These are phyloP conservation scores for Drosophila nannoptera DNA, from an alignment of 1,140 invertebrate genomes.

Conservation along the genomic window DNA sequence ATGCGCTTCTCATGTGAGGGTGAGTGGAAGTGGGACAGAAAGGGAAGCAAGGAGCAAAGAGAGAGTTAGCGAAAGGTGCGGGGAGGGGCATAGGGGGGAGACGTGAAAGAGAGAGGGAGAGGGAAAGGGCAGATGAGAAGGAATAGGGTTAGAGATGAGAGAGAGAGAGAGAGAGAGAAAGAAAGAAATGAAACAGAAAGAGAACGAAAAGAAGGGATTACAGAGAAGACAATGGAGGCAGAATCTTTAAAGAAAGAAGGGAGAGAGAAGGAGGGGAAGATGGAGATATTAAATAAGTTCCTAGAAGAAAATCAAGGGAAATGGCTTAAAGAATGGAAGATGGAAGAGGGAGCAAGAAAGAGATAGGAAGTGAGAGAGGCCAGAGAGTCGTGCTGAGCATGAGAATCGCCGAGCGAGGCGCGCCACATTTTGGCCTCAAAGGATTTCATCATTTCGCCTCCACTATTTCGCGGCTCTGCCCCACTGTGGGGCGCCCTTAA, in stretches of 20 bases:
- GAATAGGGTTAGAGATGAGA: neutral
- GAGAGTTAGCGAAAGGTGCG: too few relatives aligned
- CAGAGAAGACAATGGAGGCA: neutral
- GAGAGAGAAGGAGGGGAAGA: too few relatives aligned
- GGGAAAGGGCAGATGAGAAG: neutral
- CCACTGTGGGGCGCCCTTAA: slow-evolving; percentile 31
- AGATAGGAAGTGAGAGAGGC: neutral
- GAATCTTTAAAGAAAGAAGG: too few relatives aligned
- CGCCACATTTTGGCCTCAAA: neutral
- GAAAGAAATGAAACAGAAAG: neutral
- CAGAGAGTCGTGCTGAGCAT: neutral
- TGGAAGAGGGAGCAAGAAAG: neutral
- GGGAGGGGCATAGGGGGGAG: too few relatives aligned
- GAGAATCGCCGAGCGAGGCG: too few relatives aligned
- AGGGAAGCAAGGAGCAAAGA: neutral
- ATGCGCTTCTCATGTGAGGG: neutral
- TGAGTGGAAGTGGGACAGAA: neutral
- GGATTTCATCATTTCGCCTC: slow-evolving; percentile 16
- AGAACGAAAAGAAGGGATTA: neutral
- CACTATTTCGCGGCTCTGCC: neutral
- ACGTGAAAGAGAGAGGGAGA: neutral
- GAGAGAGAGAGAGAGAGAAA: neutral
- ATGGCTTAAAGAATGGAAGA: neutral
- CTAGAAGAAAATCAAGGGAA: neutral
- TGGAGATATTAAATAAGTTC: neutral